A percentile compares a stretch with the other conserved stretches of the same genome.
Evolutionary conservation across 1,140 invertebrate genomes (phyloP).

Genomic region (Apis laboriosa): DNA sequence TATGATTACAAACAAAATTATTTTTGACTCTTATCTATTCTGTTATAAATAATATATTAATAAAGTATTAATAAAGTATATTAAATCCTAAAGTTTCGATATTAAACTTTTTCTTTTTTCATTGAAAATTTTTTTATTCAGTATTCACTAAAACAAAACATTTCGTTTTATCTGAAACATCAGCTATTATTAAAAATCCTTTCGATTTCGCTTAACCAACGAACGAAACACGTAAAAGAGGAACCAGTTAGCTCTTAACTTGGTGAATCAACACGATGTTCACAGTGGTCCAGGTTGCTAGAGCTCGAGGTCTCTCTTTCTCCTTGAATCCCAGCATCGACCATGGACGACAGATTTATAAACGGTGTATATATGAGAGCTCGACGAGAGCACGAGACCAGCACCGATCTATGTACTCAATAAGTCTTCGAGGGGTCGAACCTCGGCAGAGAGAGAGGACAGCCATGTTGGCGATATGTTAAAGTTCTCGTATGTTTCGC

Average conservation of each 20-base stretch:
- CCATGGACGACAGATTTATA: constrained; percentile 52
- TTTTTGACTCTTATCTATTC: too few relatives aligned
- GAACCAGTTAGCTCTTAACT: constrained; percentile 15
- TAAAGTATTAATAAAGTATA: too few relatives aligned
- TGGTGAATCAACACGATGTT: constrained; percentile 27
- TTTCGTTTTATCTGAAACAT: too few relatives aligned
- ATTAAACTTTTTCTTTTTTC: too few relatives aligned
- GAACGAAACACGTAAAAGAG: not conserved
- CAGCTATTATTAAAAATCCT: not conserved
- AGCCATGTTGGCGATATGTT: constrained; percentile 55
- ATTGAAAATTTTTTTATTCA: too few relatives aligned
- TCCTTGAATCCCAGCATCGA: not conserved
- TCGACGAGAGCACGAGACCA: constrained; percentile 22
- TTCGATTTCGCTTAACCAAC: constrained; percentile 3
- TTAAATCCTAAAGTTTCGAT: too few relatives aligned
- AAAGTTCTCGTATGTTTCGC: constrained; percentile 49
- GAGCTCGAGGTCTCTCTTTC: not conserved
- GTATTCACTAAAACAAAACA: too few relatives aligned
- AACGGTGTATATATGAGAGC: constrained; percentile 37
- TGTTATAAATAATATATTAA: too few relatives aligned
- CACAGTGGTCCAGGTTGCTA: constrained; percentile 2
- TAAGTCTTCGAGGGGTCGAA: constrained; percentile 53
- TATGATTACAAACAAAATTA: too few relatives aligned
- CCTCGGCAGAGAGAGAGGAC: constrained; percentile 27
- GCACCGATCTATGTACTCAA: constrained; percentile 55